Base-by-base conservation (phyloP, 2,113 vertebrate genomes). In the Ictalurus punctatus region DNA sequence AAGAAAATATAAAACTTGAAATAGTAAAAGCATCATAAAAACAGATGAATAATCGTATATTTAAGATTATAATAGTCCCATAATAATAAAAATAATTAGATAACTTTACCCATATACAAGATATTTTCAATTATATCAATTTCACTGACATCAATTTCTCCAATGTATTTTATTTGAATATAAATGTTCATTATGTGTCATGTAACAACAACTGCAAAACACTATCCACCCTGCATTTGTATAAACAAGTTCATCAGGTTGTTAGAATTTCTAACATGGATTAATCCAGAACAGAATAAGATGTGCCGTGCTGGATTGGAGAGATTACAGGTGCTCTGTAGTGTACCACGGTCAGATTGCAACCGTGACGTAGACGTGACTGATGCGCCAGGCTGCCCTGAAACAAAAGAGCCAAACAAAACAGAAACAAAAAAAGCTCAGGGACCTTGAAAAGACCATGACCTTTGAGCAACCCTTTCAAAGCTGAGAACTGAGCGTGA, bases 391-490 rank as follows among this genome's bases (percentile, higher is more conserved):
- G 86, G 12, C 86, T 44, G 69, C 59, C 52, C 14, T 21, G 61
- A 78, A 80, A 91, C 89, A 91, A 91, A 83, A 84, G 86, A 88
- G 73, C 37, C 80, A 69, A 90, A 91, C 87, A 84, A 58, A 86
- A 81, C 12, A 54, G 40, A 87, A 79, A 84, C 86, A 87, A 85
- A 90, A 89, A 85, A 80, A 65, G 87, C 83, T 83, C 90, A 3
- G 30, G 67, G 67, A 78, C 48, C 85, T 85, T 67, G 88, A 91
- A 89, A 86, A 86, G 88, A 40, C 87, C 8, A 30, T 88, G 90
- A 91, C 89, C 90, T 91, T 87, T 84, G 34, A 88, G 80, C 67
- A 84, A 85, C 78, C 86, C 84, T 80, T 88, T 90, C 90, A 90
- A 83, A 79, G 86, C 90, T 84, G 76, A 90, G 87, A 86, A 81